phyloP scores from a whole-genome alignment of 2,888 invertebrate genomes.

The Ormyrus rosae region DNA sequence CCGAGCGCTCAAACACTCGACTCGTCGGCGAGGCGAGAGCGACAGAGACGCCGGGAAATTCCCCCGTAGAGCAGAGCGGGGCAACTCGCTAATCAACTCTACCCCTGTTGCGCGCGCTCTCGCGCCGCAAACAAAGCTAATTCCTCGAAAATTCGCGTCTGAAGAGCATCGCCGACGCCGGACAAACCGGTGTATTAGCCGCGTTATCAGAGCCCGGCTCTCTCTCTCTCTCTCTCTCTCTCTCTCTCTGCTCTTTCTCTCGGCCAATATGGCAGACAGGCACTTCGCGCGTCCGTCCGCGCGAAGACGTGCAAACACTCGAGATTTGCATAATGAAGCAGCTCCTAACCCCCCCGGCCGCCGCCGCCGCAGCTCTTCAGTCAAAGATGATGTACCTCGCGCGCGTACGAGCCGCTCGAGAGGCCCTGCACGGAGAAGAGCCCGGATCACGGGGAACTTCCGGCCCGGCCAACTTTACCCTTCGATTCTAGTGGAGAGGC shows the following conservation, averaged over 20 bases:
- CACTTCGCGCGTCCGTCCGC: neutral
- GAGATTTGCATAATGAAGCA: constrained; percentile 56
- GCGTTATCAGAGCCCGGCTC: constrained; percentile 25
- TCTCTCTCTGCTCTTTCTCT: neutral
- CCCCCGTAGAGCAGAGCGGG: too few relatives aligned
- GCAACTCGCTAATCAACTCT: too few relatives aligned
- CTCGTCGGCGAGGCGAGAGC: too few relatives aligned
- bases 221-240: neutral
- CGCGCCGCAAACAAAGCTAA: neutral
- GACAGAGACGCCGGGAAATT: too few relatives aligned
- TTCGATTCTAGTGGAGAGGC: neutral
- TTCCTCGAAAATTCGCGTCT: neutral
- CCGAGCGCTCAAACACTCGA: too few relatives aligned
- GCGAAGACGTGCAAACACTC: constrained; percentile 48
- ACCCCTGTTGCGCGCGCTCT: neutral
- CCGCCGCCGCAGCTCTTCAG: neutral
- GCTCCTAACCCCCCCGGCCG: neutral
- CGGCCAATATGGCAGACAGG: neutral
- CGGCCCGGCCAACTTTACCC: constrained; percentile 11
- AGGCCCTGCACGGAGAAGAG: too few relatives aligned
- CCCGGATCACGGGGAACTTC: neutral
- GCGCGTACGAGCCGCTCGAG: neutral
- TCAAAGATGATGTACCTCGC: constrained; percentile 25
- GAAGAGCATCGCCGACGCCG: neutral
- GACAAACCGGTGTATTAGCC: constrained; percentile 21